These are phyloP conservation scores for Paelopatides confundens DNA, from an alignment of 53 echinoderm and acorn worm genomes.

Conservation along the genomic window DNA sequence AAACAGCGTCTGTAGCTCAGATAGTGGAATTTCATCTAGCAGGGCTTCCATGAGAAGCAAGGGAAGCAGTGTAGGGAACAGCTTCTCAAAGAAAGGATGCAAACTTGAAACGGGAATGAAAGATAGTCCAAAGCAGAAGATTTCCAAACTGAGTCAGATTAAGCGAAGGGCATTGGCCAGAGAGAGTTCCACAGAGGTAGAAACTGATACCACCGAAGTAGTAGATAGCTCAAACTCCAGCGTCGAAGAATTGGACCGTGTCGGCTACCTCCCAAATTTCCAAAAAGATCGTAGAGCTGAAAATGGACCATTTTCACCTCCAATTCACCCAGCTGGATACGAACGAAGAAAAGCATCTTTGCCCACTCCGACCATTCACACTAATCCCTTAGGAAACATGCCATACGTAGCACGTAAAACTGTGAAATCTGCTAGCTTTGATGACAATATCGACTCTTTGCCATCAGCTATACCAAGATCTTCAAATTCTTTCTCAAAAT, in stretches of 20 bases:
- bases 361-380: neutral
- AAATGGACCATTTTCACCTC: neutral
- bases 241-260: constrained; percentile 32
- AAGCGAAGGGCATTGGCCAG: neutral
- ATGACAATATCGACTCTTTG: neutral
- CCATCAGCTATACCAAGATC: constrained; percentile 38
- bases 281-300: constrained; percentile 16
- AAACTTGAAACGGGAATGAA: constrained; percentile 46
- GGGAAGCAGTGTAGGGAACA: constrained; percentile 60
- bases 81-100: constrained; percentile 52
- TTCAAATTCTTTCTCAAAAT: constrained; percentile 54
- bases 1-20: constrained; percentile 86
- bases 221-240: constrained; percentile 42
- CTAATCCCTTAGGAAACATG: constrained; percentile 20
- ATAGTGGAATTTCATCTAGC: constrained; percentile 94
- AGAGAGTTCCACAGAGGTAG: neutral
- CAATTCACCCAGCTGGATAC: neutral
- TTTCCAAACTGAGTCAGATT: constrained; percentile 52
- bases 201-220: constrained; percentile 46
- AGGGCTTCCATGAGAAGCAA: constrained; percentile 81
- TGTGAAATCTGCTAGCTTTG: constrained; percentile 16
- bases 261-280: constrained; percentile 36
- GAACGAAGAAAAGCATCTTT: neutral
- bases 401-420: constrained; percentile 58
- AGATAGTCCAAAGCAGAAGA: constrained; percentile 45